Evolutionary conservation across 2,888 invertebrate species (phyloP).

Genomic region (Lasioglossum malachurum): DNA sequence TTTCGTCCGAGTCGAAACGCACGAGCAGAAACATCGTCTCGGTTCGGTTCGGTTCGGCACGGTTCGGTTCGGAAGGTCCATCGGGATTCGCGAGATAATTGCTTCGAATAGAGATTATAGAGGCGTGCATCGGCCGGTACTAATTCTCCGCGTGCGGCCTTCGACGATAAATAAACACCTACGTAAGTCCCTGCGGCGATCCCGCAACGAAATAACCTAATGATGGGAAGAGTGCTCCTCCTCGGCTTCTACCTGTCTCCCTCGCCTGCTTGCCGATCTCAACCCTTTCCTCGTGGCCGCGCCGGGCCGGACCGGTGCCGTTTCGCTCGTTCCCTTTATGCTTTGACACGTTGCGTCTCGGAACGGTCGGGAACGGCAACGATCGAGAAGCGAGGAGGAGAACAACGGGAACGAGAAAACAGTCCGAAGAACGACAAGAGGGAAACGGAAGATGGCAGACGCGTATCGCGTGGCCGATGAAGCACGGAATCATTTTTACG

Average conservation of each 20-base stretch:
- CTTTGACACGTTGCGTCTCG: neutral
- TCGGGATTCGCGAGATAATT: constrained; percentile 50
- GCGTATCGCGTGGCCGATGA: constrained; percentile 66
- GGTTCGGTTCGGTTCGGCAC: neutral
- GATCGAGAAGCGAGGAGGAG: neutral
- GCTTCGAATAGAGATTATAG: constrained; percentile 48
- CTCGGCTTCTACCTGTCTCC: constrained; percentile 27
- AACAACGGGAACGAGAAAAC: constrained; percentile 1
- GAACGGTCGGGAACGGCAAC: neutral
- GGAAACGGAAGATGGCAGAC: constrained; percentile 4
- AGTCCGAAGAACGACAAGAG: neutral
- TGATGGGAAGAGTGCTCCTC: constrained; percentile 45
- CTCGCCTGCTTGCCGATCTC: constrained; percentile 12
- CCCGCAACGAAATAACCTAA: constrained; percentile 57
- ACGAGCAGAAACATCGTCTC: neutral
- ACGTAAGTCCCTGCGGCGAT: constrained; percentile 50
- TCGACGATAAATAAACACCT: constrained; percentile 67
- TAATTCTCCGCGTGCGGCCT: constrained; percentile 52
- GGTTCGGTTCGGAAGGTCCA: constrained; percentile 27
- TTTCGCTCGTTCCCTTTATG: neutral
- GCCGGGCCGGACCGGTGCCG: neutral
- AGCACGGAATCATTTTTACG: constrained; percentile 66
- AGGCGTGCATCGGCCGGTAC: constrained; percentile 25
- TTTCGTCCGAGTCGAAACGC: neutral
- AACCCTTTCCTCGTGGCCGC: neutral